A percentile compares a stretch with the other conserved stretches of the same genome.
phyloP scores from a whole-genome alignment of 2,888 invertebrate genomes.

The Drosophila formosana region DNA sequence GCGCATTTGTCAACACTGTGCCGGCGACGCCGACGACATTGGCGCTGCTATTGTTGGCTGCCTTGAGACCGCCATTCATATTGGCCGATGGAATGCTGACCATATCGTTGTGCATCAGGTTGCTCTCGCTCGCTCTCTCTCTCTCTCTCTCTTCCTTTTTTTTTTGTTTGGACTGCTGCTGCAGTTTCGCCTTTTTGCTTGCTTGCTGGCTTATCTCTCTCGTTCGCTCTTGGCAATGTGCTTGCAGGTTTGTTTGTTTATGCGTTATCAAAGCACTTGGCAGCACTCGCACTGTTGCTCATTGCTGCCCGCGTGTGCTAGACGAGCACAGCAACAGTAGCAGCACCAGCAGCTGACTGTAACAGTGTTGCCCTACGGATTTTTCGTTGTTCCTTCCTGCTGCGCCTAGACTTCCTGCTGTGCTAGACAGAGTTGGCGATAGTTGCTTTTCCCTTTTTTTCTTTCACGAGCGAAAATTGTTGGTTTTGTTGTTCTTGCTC shows the following conservation, averaged over 20 bases:
- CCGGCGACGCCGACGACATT: slow-evolving; percentile 57
- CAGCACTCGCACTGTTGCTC: slow-evolving; percentile 2
- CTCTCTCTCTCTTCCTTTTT: background rate
- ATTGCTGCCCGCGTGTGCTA: background rate
- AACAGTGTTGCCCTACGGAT: slow-evolving; percentile 16
- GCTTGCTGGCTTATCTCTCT: background rate
- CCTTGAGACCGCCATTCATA: slow-evolving; percentile 73
- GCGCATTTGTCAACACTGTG: slow-evolving; percentile 62
- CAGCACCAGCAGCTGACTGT: background rate
- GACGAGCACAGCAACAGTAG: background rate
- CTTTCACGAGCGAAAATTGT: background rate
- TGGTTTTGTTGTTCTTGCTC: background rate
- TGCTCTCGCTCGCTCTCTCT: background rate
- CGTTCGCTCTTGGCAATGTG: background rate
- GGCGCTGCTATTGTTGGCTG: slow-evolving; percentile 52
- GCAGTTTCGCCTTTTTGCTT: background rate
- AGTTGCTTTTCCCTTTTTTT: slow-evolving; percentile 3
- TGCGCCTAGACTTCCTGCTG: slow-evolving; percentile 6
- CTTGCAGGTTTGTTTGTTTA: background rate
- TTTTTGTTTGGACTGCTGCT: background rate
- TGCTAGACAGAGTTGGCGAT: slow-evolving; percentile 9
- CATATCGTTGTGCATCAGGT: slow-evolving; percentile 84
- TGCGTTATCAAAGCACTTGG: background rate
- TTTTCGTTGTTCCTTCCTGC: slow-evolving; percentile 5
- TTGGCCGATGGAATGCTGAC: slow-evolving; percentile 83